Evolutionary conservation across 2,113 vertebrate species (phyloP).

Genomic region (Phyllopteryx taeniolatus): DNA sequence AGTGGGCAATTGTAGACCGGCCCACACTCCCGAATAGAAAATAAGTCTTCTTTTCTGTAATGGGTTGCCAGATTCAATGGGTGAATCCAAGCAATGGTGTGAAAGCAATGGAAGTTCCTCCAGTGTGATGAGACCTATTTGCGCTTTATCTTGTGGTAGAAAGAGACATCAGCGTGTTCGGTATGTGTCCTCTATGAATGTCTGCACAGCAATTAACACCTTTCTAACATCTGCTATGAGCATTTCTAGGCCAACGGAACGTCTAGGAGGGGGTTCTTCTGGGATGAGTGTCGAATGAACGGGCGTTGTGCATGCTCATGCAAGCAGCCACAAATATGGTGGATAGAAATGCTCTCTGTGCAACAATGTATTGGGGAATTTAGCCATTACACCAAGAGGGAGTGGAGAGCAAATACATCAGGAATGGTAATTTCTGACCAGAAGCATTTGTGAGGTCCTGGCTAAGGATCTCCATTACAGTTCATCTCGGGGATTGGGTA

Average conservation of each 20-base stretch:
- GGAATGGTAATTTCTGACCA: neutral
- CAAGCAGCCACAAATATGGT: conserved; percentile 8
- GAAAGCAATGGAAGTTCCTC: conserved; percentile 58
- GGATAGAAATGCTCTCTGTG: neutral
- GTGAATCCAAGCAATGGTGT: conserved; percentile 63
- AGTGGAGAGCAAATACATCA: neutral
- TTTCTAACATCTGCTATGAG: conserved; percentile 73
- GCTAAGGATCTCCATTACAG: too few species aligned
- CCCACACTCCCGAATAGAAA: too few species aligned
- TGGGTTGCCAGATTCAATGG: conserved; percentile 53
- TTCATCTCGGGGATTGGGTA: too few species aligned
- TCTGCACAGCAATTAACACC: conserved; percentile 70
- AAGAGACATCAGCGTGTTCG: conserved; percentile 70
- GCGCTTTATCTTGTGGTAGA: conserved; percentile 63
- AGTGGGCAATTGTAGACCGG: neutral
- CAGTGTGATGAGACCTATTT: conserved; percentile 72
- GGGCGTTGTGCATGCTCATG: conserved; percentile 1
- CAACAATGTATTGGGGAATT: neutral
- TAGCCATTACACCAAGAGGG: neutral
- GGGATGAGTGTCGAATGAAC: neutral
- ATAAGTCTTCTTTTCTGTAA: conserved; percentile 52
- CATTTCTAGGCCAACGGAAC: conserved; percentile 67
- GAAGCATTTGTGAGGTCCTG: neutral
- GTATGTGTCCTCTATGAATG: conserved; percentile 60
- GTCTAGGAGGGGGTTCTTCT: conserved; percentile 45